A percentile compares a stretch with the other conserved stretches of the same genome.
Conservation (phyloP, 2,113 vertebrate genomes). For the Orientallactaga bullata region DNA sequence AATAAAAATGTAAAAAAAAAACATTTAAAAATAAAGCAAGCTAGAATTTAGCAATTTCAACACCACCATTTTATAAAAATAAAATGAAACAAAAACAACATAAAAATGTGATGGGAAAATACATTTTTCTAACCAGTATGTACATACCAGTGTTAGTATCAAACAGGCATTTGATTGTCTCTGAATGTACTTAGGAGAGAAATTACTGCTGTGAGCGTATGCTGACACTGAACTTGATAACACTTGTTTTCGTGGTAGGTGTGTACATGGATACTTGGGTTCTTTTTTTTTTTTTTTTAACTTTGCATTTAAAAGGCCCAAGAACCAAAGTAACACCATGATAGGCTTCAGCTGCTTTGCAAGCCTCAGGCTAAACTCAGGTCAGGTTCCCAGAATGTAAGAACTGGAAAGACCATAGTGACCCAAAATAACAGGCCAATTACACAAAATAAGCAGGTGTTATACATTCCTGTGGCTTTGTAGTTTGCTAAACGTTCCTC, state of each 20-base stretch:
- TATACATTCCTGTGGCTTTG: no score
- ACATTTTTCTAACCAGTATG: background rate
- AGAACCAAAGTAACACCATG: no score
- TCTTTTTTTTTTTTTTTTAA: no score
- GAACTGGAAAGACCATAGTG: no score
- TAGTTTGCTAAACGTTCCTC: no score
- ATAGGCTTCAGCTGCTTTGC: no score
- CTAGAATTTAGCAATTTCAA: background rate
- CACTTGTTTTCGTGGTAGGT: background rate
- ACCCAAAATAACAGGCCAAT: no score
- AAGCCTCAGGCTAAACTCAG: no score
- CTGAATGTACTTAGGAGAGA: background rate
- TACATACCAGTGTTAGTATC: background rate
- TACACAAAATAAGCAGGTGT: no score
- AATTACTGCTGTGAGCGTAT: background rate
- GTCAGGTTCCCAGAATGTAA: no score
- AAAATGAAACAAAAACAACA: background rate
- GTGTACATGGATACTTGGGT: background rate
- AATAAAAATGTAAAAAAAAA: background rate
- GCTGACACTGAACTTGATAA: background rate
- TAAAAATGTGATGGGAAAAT: slow-evolving; percentile 5
- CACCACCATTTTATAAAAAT: background rate
- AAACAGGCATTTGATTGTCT: background rate
- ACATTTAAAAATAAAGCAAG: background rate
- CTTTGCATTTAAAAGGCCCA: no score